Evolutionary conservation across 2,888 invertebrate genomes (phyloP).

Genomic region (Andrena dorsata): DNA sequence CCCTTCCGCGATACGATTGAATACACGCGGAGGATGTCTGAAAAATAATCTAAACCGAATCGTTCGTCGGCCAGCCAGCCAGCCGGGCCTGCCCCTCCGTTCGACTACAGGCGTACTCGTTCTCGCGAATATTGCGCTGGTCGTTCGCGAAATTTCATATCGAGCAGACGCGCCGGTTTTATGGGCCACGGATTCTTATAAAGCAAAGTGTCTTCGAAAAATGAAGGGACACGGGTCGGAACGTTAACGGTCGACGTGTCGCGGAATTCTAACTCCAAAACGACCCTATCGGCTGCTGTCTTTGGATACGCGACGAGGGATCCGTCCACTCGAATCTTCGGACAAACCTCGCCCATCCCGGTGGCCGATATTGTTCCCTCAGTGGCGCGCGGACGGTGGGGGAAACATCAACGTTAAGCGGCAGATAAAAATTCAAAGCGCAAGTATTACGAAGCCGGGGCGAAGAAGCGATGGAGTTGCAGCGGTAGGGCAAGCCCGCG

Average conservation of each 20-base stretch:
- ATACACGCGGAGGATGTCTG: constrained; percentile 54
- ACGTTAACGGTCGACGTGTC: constrained; percentile 3
- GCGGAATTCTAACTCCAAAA: not conserved
- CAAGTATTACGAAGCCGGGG: constrained; percentile 1
- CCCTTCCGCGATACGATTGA: constrained; percentile 54
- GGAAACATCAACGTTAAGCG: constrained; percentile 16
- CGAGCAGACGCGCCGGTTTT: constrained; percentile 41
- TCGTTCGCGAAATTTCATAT: constrained; percentile 65
- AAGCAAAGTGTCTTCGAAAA: constrained; percentile 27
- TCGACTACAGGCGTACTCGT: constrained; percentile 6
- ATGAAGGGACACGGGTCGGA: constrained; percentile 2
- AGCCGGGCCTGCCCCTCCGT: constrained; percentile 1
- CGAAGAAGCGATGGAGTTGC: constrained; percentile 1
- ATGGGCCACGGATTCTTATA: constrained; percentile 18
- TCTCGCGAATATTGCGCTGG: constrained; percentile 38
- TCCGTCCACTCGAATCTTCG: not conserved
- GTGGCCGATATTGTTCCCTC: no score
- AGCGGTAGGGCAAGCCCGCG: constrained; percentile 8
- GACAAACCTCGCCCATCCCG: not conserved
- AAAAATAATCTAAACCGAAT: constrained; percentile 71
- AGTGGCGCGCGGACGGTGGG: no score
- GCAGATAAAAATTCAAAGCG: constrained; percentile 31
- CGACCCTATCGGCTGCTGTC: not conserved
- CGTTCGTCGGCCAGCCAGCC: constrained; percentile 29
- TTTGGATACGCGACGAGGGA: not conserved